Evolutionary conservation across 2,113 vertebrate genomes (phyloP), one percentile per base, ranked within the genome.

Genomic region (Sakesphorus luctuosus): DNA sequence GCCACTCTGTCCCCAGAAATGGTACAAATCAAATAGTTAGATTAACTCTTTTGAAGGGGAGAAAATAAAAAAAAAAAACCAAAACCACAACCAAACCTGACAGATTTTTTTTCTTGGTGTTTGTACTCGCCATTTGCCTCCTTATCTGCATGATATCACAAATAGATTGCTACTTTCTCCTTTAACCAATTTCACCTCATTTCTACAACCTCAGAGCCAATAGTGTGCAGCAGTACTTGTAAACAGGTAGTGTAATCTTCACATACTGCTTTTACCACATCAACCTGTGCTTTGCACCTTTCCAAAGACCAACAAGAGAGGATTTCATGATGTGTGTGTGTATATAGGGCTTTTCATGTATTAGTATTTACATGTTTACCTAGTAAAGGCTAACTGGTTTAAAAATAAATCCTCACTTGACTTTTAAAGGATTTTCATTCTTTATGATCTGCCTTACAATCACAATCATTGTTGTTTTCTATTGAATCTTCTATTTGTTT

Each of bases 241-340:
- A 9, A 93, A 35, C 10, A 33, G 35, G 26, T 75, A 33, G 38
- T 28, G 11, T 59, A 12, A 33, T 63, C 12, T 55, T 87, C 26
- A 31, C 3, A 2, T 58, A 7, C 0, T 50, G 12, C 18, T 82
- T 84, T 81, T 63, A 31, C 20, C 29, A 4, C 9, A 5, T 47
- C 50, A n/a, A 26, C 56, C 11, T 71, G 9, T 81, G 11, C 10
- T 74, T 87, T 67, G 19, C 36, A 40, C 61, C 15, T 82, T 21
- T 78, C 35, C 18, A 44, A 36, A 82, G 18, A 19, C 43, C 44
- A 61, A 26, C 7, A 25, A 14, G 44, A 52, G 20, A 8, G 19
- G 6, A 35, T 80, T 86, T 92, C 0, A 0, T 61, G 7, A 7
- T 25, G 1, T 58, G 13, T 58, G 13, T 66, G 3, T 65, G 2